Conservation (phyloP, 23 tunicate genomes). For the Trididemnum nubilum region DNA sequence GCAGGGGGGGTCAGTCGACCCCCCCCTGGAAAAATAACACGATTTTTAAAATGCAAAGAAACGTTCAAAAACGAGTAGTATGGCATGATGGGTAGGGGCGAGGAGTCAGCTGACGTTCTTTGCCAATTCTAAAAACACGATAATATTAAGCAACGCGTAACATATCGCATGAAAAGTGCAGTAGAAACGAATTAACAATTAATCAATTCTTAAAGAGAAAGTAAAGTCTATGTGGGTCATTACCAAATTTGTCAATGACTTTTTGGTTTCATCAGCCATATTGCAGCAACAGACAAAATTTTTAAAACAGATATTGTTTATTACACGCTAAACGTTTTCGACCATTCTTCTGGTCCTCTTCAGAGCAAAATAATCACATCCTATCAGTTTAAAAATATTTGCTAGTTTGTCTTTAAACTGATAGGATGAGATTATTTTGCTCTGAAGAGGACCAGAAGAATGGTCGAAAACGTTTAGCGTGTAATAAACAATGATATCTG, state of each 20-base stretch:
- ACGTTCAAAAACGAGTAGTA: constrained; percentile 21
- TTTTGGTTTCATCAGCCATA: too few relatives aligned
- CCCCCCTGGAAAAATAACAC: constrained; percentile 20
- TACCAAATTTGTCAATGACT: constrained; percentile 22
- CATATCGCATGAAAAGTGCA: constrained; percentile 15
- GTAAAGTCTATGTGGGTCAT: constrained; percentile 14
- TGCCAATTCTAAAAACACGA: constrained; percentile 25
- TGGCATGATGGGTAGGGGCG: constrained; percentile 6
- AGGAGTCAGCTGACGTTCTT: constrained; percentile 16
- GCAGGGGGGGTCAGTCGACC: neutral
- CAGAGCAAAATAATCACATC: too few relatives aligned
- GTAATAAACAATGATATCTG: too few relatives aligned
- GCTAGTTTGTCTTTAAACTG: too few relatives aligned
- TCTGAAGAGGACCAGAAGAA: too few relatives aligned
- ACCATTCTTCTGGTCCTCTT: too few relatives aligned
- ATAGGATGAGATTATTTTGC: too few relatives aligned
- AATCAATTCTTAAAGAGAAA: constrained; percentile 15
- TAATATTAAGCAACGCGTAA: neutral
- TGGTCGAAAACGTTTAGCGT: too few relatives aligned
- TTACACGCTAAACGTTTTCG: too few relatives aligned
- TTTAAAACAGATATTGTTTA: too few relatives aligned
- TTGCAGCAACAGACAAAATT: too few relatives aligned
- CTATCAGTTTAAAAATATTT: too few relatives aligned
- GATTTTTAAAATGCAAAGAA: neutral
- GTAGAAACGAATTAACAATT: constrained; percentile 21